phyloP scores from a whole-genome alignment of 2,888 invertebrate genomes.

The Tupiocoris notatus region DNA sequence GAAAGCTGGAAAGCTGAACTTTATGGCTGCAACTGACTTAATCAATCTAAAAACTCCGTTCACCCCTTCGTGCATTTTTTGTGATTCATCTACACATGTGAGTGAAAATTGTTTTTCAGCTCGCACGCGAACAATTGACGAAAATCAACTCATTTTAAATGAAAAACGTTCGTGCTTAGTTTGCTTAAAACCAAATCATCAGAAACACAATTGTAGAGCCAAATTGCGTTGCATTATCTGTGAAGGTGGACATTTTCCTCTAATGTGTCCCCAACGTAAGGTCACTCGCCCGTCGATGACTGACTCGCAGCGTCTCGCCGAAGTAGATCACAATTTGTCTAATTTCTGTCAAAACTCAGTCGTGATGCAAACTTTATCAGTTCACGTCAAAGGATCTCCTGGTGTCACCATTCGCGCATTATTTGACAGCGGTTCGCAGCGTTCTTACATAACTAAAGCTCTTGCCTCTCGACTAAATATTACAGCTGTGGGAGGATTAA shows the following conservation, averaged over 20 bases:
- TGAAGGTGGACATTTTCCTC: not conserved
- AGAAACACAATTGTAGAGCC: not conserved
- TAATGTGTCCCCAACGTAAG: not conserved
- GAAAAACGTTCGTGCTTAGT: slow-evolving; percentile 15
- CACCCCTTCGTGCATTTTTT: slow-evolving; percentile 49
- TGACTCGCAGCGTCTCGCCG: not conserved
- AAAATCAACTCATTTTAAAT: slow-evolving; percentile 38
- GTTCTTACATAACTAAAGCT: not conserved
- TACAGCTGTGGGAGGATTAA: not conserved
- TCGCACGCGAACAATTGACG: slow-evolving; percentile 43
- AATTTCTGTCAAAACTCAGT: not conserved
- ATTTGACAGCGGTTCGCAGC: slow-evolving; percentile 8
- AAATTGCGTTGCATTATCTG: slow-evolving; percentile 1
- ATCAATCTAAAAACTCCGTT: slow-evolving; percentile 39
- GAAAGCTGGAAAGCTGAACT: not conserved
- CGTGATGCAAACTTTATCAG: slow-evolving; percentile 10
- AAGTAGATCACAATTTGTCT: not conserved
- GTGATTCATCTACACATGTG: slow-evolving; percentile 43
- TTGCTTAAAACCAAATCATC: slow-evolving; percentile 47
- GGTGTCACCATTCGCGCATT: not conserved
- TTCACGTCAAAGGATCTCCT: not conserved
- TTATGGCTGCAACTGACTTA: slow-evolving; percentile 46
- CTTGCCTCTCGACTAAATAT: not conserved
- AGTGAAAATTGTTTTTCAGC: slow-evolving; percentile 46
- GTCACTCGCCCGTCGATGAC: not conserved